Evolutionary conservation across 2,113 vertebrate genomes (phyloP).

Genomic region (Piaya cayana): DNA sequence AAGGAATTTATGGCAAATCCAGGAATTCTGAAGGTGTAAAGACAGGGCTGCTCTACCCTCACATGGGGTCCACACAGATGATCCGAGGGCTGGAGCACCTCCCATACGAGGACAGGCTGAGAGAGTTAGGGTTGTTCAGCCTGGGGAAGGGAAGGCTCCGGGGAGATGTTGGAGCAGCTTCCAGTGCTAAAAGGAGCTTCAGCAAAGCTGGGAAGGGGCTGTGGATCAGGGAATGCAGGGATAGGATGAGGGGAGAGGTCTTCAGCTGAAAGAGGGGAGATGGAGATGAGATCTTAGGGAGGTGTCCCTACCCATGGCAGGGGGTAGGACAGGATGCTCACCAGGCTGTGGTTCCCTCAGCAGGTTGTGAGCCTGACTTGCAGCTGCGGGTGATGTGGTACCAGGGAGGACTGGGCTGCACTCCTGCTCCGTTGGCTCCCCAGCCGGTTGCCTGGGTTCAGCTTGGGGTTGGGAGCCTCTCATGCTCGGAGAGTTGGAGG

Average conservation of each 20-base stretch:
- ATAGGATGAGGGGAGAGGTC: too few relatives aligned
- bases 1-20: background rate
- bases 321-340: background rate
- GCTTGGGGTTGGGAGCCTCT: background rate
- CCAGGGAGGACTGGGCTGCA: background rate
- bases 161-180: too few relatives aligned
- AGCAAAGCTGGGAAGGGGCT: too few relatives aligned
- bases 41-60: background rate
- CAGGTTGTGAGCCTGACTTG: background rate
- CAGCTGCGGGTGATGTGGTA: background rate
- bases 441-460: accelerated
- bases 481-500: background rate
- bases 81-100: too few relatives aligned
- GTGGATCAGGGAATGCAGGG: too few relatives aligned
- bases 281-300: too few relatives aligned
- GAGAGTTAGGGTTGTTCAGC: too few relatives aligned
- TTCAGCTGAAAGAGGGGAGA: too few relatives aligned
- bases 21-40: background rate
- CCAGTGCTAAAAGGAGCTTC: too few relatives aligned
- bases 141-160: too few relatives aligned
- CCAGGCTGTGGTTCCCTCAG: accelerated
- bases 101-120: too few relatives aligned
- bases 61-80: accelerated
- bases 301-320: too few relatives aligned
- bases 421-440: background rate